Conservation (phyloP, 1,140 invertebrate genomes). For the Monomorium pharaonis region DNA sequence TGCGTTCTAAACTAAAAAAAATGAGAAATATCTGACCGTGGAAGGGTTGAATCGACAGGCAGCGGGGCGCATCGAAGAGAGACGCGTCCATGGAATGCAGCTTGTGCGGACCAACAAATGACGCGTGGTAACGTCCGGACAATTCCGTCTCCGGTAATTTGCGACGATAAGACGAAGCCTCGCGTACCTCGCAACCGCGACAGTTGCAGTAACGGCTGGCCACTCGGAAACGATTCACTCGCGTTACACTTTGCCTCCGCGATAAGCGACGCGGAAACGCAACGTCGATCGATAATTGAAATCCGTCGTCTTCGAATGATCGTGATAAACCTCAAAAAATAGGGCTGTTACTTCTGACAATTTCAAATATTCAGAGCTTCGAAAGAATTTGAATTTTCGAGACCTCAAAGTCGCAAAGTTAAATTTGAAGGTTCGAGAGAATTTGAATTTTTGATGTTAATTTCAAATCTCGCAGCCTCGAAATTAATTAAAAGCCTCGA, state of each 20-base stretch:
- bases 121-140: constrained; percentile 4
- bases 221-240: constrained; percentile 7
- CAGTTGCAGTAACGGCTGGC: constrained; percentile 15
- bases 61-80: neutral
- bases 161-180: constrained; percentile 25
- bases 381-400: no score
- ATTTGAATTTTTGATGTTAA: no score
- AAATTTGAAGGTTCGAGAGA: no score
- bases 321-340: no score
- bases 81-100: constrained; percentile 6
- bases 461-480: no score
- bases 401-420: no score
- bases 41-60: neutral
- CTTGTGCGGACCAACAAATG: neutral
- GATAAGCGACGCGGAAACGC: constrained; percentile 26
- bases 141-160: constrained; percentile 25
- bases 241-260: constrained; percentile 9
- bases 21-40: neutral
- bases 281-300: neutral
- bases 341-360: no score
- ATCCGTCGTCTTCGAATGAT: neutral
- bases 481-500: no score
- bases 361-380: no score
- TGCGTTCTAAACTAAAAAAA: neutral
- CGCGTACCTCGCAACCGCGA: neutral